phyloP scores from a whole-genome alignment of 2,888 invertebrate genomes.

The Chalcis sispes region DNA sequence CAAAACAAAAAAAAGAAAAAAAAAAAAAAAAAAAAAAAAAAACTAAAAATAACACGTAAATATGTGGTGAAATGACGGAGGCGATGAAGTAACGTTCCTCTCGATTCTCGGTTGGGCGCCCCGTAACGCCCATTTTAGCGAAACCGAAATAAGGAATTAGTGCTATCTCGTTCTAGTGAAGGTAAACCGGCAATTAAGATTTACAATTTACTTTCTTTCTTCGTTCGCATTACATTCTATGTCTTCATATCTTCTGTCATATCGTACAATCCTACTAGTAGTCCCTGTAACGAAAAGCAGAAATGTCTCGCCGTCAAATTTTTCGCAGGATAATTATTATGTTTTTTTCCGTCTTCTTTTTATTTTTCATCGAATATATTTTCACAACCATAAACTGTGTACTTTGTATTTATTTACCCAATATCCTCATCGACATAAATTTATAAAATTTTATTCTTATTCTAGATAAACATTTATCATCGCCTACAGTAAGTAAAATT shows the following conservation, averaged over 20 bases:
- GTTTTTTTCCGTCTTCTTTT: constrained; percentile 41
- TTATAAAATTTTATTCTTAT: neutral
- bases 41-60: constrained; percentile 24
- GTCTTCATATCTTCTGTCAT: constrained; percentile 23
- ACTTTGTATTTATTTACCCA: constrained; percentile 30
- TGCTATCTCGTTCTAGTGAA: constrained; percentile 47
- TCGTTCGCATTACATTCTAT: constrained; percentile 23
- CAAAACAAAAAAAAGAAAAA: too few relatives aligned
- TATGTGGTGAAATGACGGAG: constrained; percentile 38
- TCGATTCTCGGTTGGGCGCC: constrained; percentile 40
- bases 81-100: constrained; percentile 51
- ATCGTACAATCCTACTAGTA: constrained; percentile 26
- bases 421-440: neutral
- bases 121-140: constrained; percentile 10
- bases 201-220: constrained; percentile 32
- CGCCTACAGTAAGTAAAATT: too few relatives aligned
- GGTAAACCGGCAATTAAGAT: constrained; percentile 46
- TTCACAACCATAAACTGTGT: constrained; percentile 51
- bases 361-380: constrained; percentile 56
- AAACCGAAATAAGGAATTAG: constrained; percentile 43
- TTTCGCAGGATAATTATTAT: constrained; percentile 41
- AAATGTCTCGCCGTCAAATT: constrained; percentile 34
- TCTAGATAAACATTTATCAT: too few relatives aligned
- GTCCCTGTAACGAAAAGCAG: constrained; percentile 28
- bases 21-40: constrained; percentile 8